phyloP scores from a whole-genome alignment of 2,797 vertebrate genomes.

The Streptopelia turtur region DNA sequence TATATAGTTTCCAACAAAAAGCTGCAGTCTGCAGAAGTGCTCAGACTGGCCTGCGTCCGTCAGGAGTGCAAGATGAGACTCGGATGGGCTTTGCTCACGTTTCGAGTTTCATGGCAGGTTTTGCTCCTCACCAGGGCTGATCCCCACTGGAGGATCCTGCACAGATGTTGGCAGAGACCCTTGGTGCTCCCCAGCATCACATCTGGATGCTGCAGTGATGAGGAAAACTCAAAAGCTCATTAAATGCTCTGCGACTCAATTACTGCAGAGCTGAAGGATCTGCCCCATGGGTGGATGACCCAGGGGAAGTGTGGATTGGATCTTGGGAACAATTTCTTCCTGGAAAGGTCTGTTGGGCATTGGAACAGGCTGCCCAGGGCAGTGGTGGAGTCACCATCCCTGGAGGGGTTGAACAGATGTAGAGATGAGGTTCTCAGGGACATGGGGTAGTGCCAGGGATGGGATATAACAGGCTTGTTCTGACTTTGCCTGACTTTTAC shows the following conservation, averaged over 20 bases:
- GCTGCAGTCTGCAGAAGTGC: accelerated
- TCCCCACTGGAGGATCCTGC: accelerated
- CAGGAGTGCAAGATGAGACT: background rate
- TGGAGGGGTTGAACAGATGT: too few species aligned
- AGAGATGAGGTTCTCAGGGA: too few species aligned
- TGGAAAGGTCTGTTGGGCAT: too few species aligned
- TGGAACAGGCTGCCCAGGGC: too few species aligned
- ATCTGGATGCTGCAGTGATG: background rate
- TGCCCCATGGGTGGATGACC: accelerated
- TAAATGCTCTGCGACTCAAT: background rate
- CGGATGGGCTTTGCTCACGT: background rate
- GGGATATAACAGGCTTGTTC: too few species aligned
- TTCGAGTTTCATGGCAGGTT: background rate
- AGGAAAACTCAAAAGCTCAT: background rate
- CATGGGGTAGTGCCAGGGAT: too few species aligned
- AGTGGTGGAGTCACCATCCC: too few species aligned
- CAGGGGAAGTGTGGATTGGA: too few species aligned
- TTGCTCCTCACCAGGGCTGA: background rate
- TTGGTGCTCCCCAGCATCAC: background rate
- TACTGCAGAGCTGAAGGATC: background rate
- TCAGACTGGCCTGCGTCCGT: background rate
- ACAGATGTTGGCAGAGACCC: background rate
- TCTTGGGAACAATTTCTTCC: too few species aligned
- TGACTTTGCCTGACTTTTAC: background rate
- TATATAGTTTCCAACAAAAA: background rate